These are phyloP conservation scores for Orthonevra nobilis DNA, from an alignment of 2,888 invertebrate genomes.

Conservation along the genomic window DNA sequence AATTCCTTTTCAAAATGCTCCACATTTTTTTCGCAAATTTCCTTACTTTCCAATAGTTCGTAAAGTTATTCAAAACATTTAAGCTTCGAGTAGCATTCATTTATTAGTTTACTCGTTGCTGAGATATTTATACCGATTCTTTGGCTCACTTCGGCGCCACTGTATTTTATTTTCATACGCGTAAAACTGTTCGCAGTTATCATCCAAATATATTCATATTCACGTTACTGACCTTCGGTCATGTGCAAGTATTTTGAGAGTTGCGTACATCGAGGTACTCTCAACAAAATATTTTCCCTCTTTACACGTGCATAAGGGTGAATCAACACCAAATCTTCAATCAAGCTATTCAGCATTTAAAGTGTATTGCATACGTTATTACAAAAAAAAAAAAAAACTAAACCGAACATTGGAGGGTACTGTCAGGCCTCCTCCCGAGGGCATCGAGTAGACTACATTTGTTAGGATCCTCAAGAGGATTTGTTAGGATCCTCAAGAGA, in stretches of 20 bases:
- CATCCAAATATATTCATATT: slow-evolving; percentile 12
- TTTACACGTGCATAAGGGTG: no score
- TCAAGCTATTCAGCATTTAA: no score
- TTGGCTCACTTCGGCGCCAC: slow-evolving; percentile 9
- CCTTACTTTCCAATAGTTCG: no score
- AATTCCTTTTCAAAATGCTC: no score
- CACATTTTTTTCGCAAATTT: no score
- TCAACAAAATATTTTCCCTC: slow-evolving; percentile 7
- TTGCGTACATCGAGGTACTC: slow-evolving; percentile 2
- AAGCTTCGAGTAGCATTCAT: no score
- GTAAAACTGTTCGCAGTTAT: slow-evolving; percentile 18
- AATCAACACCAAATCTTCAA: no score
- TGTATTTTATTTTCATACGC: slow-evolving; percentile 2
- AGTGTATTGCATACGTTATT: background rate
- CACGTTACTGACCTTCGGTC: slow-evolving; percentile 59
- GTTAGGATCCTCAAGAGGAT: background rate
- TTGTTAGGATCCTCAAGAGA: background rate
- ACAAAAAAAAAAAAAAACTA: background rate
- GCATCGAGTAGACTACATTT: slow-evolving; percentile 5
- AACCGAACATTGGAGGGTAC: background rate
- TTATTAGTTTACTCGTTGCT: no score
- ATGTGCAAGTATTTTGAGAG: slow-evolving; percentile 25
- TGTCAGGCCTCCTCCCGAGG: background rate
- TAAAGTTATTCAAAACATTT: no score
- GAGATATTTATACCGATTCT: no score